These are phyloP conservation scores for Acleris cristana DNA, from an alignment of 2,888 invertebrate species.

Conservation along the genomic window DNA sequence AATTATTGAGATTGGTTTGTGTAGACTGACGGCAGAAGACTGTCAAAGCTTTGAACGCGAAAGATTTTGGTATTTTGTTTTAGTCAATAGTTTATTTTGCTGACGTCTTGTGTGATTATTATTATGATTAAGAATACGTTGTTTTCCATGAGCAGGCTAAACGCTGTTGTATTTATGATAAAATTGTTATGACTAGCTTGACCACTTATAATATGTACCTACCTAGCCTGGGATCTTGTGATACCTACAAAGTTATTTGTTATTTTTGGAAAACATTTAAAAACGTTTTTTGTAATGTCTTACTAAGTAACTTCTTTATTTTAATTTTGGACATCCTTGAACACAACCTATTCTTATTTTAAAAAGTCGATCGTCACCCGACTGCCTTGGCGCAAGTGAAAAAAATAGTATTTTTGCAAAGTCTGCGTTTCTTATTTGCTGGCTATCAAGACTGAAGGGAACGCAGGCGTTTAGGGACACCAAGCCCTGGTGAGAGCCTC, in stretches of 20 bases:
- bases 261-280: too few species aligned
- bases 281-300: background rate
- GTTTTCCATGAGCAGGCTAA: slow-evolving; percentile 1
- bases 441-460: slow-evolving; percentile 82
- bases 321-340: slow-evolving; percentile 27
- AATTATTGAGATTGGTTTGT: slow-evolving; percentile 41
- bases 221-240: too few species aligned
- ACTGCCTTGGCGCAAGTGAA: slow-evolving; percentile 57
- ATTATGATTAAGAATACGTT: slow-evolving; percentile 28
- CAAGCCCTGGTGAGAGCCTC: slow-evolving; percentile 84
- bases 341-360: slow-evolving; percentile 52
- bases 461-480: slow-evolving; percentile 83
- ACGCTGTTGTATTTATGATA: background rate
- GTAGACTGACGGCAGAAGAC: slow-evolving; percentile 32
- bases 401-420: slow-evolving; percentile 81
- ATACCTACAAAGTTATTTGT: too few species aligned
- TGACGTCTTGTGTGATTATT: slow-evolving; percentile 53
- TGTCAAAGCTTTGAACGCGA: slow-evolving; percentile 60
- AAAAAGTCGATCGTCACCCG: slow-evolving; percentile 52
- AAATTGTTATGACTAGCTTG: too few species aligned
- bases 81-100: slow-evolving; percentile 53
- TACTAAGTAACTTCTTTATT: background rate
- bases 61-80: slow-evolving; percentile 47
- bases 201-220: background rate
- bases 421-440: slow-evolving; percentile 83